A percentile compares a stretch with the other conserved stretches of the same genome.
Evolutionary conservation across 2,797 vertebrate species (phyloP).

Genomic region (Cossypha dichroa): DNA sequence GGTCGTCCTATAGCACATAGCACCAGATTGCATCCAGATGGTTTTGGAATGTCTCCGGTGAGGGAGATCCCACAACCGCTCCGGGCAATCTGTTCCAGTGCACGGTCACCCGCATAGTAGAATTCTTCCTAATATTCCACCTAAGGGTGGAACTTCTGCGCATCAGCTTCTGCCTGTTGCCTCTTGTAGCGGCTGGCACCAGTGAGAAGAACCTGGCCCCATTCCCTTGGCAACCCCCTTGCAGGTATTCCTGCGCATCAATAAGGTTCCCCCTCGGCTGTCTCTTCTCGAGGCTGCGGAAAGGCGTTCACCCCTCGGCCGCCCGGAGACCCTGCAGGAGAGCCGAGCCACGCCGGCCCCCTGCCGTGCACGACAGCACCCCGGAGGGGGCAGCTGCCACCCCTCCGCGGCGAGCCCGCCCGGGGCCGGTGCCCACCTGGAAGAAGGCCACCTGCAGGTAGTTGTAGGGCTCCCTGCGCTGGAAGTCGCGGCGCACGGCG

Average conservation of each 20-base stretch:
- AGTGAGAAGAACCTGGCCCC: not conserved
- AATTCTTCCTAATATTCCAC: not conserved
- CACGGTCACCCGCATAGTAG: not conserved
- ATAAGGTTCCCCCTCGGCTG: not conserved
- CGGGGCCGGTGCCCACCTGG: constrained; percentile 76
- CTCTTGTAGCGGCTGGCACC: not conserved
- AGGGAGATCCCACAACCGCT: not conserved
- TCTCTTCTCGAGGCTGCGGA: not conserved
- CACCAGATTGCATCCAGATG: not conserved
- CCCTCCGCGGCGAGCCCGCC: not conserved
- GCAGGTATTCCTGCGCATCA: not conserved
- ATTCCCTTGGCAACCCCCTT: not conserved
- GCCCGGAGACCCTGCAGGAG: too few relatives aligned
- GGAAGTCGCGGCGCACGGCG: constrained; percentile 86
- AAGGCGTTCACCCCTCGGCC: not conserved
- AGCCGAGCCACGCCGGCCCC: not conserved
- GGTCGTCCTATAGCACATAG: not conserved
- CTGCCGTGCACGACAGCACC: not conserved
- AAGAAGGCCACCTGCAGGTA: constrained; percentile 94
- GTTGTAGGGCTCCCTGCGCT: constrained; percentile 90
- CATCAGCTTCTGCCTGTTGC: not conserved
- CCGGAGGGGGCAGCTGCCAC: not conserved
- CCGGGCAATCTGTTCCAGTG: not conserved
- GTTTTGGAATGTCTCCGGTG: not conserved
- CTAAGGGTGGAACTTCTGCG: not conserved